phyloP scores from a whole-genome alignment of 2,797 vertebrate genomes.

The Molossus alvarezi region DNA sequence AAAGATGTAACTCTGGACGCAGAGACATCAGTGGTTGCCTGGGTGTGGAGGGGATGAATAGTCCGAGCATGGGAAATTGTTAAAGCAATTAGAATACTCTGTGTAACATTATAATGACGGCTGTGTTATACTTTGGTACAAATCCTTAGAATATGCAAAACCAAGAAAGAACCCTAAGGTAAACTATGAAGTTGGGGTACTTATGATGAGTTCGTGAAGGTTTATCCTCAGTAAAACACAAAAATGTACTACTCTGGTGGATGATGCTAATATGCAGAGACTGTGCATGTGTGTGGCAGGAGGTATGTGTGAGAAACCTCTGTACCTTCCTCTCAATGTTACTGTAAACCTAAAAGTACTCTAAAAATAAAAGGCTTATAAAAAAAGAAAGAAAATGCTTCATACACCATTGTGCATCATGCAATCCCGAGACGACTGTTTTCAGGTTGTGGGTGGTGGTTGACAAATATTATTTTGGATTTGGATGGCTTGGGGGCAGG shows the following conservation, averaged over 20 bases:
- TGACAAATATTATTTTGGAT: not conserved
- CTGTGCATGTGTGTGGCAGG: rapidly evolving
- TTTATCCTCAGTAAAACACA: not conserved
- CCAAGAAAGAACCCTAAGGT: too few relatives aligned
- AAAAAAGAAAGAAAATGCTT: not conserved
- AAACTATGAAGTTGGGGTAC: not conserved
- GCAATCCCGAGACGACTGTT: not conserved
- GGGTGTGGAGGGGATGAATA: too few relatives aligned
- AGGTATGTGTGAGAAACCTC: not conserved
- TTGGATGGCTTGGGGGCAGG: not conserved
- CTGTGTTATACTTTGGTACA: too few relatives aligned
- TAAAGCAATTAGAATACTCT: not conserved
- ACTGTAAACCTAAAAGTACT: not conserved
- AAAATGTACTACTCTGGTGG: not conserved
- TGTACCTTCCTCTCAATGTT: not conserved
- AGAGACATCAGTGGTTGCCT: rapidly evolving
- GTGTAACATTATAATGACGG: rapidly evolving
- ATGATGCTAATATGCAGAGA: not conserved
- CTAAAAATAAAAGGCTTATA: not conserved
- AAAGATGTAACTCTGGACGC: not conserved
- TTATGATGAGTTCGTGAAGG: not conserved
- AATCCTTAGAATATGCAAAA: too few relatives aligned
- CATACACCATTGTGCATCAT: rapidly evolving
- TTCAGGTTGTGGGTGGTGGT: not conserved
- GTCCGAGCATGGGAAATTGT: not conserved